Conservation (phyloP, 2,888 invertebrate genomes). For the Drosophila demipolita region DNA sequence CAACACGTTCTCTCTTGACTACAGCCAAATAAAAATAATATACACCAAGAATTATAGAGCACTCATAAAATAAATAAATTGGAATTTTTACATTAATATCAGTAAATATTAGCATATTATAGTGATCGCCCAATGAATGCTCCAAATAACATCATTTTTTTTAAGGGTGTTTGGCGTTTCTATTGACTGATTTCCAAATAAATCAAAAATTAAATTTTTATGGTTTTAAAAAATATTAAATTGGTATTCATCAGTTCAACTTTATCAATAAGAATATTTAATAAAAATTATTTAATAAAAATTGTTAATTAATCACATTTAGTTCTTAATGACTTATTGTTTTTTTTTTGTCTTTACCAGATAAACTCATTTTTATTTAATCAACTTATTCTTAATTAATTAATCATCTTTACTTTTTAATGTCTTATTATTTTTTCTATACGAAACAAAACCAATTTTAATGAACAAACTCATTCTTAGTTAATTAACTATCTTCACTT, state of each 20-base stretch:
- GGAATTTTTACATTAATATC: constrained; percentile 23
- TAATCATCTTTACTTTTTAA: too few relatives aligned
- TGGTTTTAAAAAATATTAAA: background rate
- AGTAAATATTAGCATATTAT: constrained; percentile 23
- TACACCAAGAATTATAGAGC: constrained; percentile 47
- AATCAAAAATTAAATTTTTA: background rate
- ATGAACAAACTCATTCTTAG: too few relatives aligned
- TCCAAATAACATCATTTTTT: background rate
- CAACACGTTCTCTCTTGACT: constrained; percentile 62
- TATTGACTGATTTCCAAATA: background rate
- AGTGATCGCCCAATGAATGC: constrained; percentile 9
- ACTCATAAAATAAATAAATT: constrained; percentile 23
- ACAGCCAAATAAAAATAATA: constrained; percentile 40
- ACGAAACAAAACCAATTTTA: too few relatives aligned
- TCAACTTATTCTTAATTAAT: too few relatives aligned
- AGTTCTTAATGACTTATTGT: background rate
- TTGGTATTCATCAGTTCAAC: background rate
- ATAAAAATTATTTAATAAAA: background rate
- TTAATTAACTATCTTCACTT: too few relatives aligned
- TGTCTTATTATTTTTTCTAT: too few relatives aligned
- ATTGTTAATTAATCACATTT: background rate
- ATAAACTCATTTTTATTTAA: background rate
- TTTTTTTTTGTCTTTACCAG: background rate
- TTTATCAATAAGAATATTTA: background rate
- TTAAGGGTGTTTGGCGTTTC: background rate